Conservation (phyloP, 2,797 vertebrate genomes). For the Thalassophryne amazonica region DNA sequence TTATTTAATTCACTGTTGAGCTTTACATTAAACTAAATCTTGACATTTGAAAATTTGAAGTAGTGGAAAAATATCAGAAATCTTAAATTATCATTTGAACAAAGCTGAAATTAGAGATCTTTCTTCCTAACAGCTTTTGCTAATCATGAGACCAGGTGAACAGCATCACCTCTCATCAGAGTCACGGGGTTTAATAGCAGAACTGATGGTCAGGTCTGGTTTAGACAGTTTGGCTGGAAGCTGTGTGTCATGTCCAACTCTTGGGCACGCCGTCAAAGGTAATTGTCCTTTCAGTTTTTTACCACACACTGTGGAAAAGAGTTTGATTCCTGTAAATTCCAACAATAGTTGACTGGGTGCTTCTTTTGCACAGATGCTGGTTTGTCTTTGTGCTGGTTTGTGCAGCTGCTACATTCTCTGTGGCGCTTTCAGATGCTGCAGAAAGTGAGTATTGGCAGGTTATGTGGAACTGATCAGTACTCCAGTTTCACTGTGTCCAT, state of each 20-base stretch:
- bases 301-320: neutral
- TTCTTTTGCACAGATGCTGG: conserved; percentile 28
- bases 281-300: conserved; percentile 1
- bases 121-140: neutral
- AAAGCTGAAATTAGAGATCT: neutral
- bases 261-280: conserved; percentile 34
- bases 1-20: too few species aligned
- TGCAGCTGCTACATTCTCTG: conserved; percentile 26
- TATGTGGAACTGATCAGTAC: neutral
- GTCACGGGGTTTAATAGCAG: neutral
- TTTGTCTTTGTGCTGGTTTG: conserved; percentile 23
- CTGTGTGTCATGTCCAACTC: conserved; percentile 31
- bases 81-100: neutral
- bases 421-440: conserved; percentile 23
- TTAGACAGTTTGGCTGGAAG: neutral
- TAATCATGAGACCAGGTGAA: conserved; percentile 53
- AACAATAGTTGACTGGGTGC: neutral
- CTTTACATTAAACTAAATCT: too few species aligned
- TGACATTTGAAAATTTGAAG: too few species aligned
- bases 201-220: neutral
- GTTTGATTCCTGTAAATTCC: neutral
- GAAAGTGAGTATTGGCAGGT: conserved; percentile 50
- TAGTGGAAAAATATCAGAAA: too few species aligned
- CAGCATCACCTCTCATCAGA: conserved; percentile 55
- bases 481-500: neutral